Base-by-base conservation (phyloP, 1,140 invertebrate species). In the Wasmannia auropunctata region DNA sequence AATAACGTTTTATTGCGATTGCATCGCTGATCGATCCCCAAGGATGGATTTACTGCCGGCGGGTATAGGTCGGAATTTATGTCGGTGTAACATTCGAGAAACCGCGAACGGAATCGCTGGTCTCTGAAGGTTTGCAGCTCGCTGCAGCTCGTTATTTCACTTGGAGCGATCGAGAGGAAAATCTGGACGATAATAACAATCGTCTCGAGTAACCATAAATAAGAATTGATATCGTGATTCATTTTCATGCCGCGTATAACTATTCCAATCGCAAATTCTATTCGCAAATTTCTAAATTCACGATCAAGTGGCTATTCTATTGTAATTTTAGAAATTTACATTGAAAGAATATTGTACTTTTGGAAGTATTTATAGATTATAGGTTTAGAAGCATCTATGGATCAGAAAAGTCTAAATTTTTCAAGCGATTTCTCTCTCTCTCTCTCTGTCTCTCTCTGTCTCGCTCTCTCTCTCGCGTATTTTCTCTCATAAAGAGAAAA, bases 1-100 rank as follows among this genome's bases (percentile, higher is more conserved):
- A 77, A 85, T 85, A 85, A 76, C 83, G 19, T 77, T 85, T 85
- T 85, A 85, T 77, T 79, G 81, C 65, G 79, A 83, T 83, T 80
- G 77, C 80, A 75, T 28, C 69, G 25, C 14, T 77, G 70, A 85
- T 76, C 83, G 83, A 85, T 85, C 72, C 58, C 46, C 58, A 43
- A 22, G 43, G 83, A 85, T 79, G 31, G 43, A 85, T 85, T 85
- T 85, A 79, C 43, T 31, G 74, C 49, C 43, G 58, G 72, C 49
- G 60, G 60, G 72, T 85, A 43, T n/a, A 72, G 79, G 37, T 83
- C 67, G 43, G 58, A 85, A 85, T 85, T 85, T 85, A 85, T 62
- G 60, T 77, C 58, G 49, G 69, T 43, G 67, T 49, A 69, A 49
- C 65, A 34, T 25, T 83, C 79, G 72, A 63, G 72, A 79, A 85